A percentile compares a stretch with the other conserved stretches of the same genome.
phyloP scores from a whole-genome alignment of 2,888 invertebrate genomes.

The Sturmia bella region DNA sequence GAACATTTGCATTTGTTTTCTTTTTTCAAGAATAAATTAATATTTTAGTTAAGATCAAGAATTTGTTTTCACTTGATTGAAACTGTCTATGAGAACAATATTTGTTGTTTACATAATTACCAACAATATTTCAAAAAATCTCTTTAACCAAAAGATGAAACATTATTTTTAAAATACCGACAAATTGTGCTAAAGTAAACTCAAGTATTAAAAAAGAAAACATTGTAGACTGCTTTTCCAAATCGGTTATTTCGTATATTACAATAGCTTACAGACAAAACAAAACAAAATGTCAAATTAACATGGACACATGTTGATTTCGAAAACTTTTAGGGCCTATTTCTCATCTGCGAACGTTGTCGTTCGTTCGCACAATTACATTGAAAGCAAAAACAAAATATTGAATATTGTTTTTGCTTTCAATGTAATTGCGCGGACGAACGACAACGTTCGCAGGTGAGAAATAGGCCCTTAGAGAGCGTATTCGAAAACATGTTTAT shows the following conservation, averaged over 20 bases:
- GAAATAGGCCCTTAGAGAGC: no score
- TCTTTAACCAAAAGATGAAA: constrained; percentile 14
- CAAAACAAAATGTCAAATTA: no score
- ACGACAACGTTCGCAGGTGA: no score
- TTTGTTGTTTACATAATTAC: constrained; percentile 62
- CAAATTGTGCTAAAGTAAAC: constrained; percentile 10
- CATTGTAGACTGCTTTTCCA: not conserved
- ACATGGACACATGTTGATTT: no score
- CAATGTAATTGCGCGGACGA: no score
- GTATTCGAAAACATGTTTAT: no score
- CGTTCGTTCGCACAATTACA: no score
- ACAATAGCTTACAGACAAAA: not conserved
- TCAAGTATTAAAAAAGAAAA: not conserved
- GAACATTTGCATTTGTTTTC: constrained; percentile 33
- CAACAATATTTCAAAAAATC: constrained; percentile 41
- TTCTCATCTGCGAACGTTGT: no score
- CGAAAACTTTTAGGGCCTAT: no score
- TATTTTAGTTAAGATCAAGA: not conserved
- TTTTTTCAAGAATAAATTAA: constrained; percentile 30
- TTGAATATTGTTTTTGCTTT: no score
- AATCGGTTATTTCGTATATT: not conserved
- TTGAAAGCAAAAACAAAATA: no score
- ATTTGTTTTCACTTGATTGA: constrained; percentile 3
- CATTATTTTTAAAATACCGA: constrained; percentile 44
- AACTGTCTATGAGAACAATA: constrained; percentile 30